Percentiles rank a stretch among this genome's conserved stretches.
These are phyloP conservation scores for Ibidorhyncha struthersii DNA, from an alignment of 2,113 vertebrate species.

Conservation along the genomic window DNA sequence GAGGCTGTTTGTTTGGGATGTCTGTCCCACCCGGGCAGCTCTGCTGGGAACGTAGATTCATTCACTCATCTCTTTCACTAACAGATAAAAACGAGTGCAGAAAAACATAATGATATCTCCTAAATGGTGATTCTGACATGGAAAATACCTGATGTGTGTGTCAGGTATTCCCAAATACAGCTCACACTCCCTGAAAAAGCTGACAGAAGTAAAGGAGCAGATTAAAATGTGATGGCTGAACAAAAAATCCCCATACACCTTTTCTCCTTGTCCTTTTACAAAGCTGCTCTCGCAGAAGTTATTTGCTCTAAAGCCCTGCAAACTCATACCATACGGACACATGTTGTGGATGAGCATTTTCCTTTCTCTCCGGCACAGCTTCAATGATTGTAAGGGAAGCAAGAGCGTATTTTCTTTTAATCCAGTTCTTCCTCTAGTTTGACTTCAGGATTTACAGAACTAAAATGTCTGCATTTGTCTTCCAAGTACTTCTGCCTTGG, in stretches of 20 bases:
- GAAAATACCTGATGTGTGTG: not conserved
- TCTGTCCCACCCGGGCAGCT: not conserved
- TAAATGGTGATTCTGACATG: not conserved
- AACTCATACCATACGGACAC: not conserved
- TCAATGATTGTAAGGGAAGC: not conserved
- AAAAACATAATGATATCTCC: not conserved
- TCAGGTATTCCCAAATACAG: not conserved
- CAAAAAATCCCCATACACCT: rapidly evolving
- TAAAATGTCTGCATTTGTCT: not conserved
- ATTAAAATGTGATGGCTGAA: not conserved
- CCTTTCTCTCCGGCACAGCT: not conserved
- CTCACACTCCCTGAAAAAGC: not conserved
- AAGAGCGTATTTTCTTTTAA: not conserved
- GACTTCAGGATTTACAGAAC: not conserved
- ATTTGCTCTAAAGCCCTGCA: not conserved
- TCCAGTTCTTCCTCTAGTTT: not conserved
- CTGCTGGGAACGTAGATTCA: not conserved
- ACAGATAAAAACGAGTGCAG: not conserved
- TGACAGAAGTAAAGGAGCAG: not conserved
- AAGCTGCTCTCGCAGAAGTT: not conserved
- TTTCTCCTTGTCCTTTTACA: not conserved
- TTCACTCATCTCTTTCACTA: not conserved
- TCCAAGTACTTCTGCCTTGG: not conserved
- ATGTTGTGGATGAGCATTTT: not conserved
- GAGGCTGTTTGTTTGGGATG: not conserved